Evolutionary conservation across 2,113 vertebrate genomes (phyloP), one percentile per base, ranked within the genome.

Genomic region (Anarhynchus alexandrinus): DNA sequence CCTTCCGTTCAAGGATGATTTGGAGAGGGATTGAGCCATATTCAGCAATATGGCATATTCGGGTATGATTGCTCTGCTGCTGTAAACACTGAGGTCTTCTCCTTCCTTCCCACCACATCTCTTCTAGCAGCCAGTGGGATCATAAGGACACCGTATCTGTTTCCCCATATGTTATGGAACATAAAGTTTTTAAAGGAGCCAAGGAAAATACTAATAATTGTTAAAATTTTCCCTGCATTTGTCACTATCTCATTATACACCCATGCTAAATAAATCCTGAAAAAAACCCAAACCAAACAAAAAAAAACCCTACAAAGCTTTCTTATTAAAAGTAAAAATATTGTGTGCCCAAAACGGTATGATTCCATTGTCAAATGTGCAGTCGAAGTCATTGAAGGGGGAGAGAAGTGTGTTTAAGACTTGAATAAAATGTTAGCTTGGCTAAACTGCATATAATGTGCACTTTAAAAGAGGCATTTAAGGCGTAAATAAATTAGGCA

Each of bases 41-140:
- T 17, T 13, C 27, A 4, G n/a, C 13, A 25, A 55, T 14, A 7
- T 1, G 20, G 14, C 6, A 2, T 38, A 20, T 67, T 36, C 0
- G 19, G 27, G 21, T 38, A 8, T 19, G 15, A 15, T 42, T 30
- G 40, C 15, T 55, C 42, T 20, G 30, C 27, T 27, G 38, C 38
- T 79, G 14, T 20, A 57, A 71, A 42, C 12, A 11, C 29, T 9
- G 10, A 78, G 23, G 64, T 21, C 13, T 62, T 40, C 26, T 21
- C 62, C 40, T 38, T 61, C 45, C 34, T 52, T 73, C 45, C 54
- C 70, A 29, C 27, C 22, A 1, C 70, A 12, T 51, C 61, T 43
- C 34, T 52, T 57, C 30, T 25, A 40, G 57, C 43, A 85, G 29
- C 26, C 27, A 51, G 26, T 38, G 0, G 3, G n/a, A 29, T 57